A percentile compares a stretch with the other conserved stretches of the same genome.
Conservation (phyloP, 2,797 vertebrate genomes). For the Enteromius fasciolatus region DNA sequence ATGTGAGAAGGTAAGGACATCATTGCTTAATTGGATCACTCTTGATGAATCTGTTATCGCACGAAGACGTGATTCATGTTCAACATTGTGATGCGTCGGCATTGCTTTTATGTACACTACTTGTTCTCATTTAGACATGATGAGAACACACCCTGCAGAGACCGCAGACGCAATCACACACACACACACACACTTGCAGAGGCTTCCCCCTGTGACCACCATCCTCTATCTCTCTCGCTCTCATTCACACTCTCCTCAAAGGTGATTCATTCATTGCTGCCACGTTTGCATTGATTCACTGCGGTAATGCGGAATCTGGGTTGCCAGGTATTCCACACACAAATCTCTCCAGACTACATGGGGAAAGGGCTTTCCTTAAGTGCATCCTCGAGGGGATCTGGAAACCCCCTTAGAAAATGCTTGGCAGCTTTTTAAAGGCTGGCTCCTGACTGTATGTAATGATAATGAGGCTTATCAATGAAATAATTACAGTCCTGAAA, state of each 20-base stretch:
- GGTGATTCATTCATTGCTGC: constrained; percentile 58
- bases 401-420: constrained; percentile 41
- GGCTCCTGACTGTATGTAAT: constrained; percentile 12
- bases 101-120: neutral
- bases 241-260: constrained; percentile 51
- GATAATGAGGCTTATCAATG: constrained; percentile 65
- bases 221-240: constrained; percentile 41
- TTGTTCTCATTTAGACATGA: constrained; percentile 29
- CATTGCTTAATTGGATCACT: constrained; percentile 4
- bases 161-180: neutral
- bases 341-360: neutral
- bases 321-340: constrained; percentile 38
- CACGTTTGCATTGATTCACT: constrained; percentile 57
- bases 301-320: constrained; percentile 45
- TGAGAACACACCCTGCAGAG: constrained; percentile 39
- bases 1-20: neutral
- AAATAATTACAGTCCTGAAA: constrained; percentile 64
- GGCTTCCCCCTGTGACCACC: constrained; percentile 22
- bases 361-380: constrained; percentile 2
- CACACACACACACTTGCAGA: constrained; percentile 2
- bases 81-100: constrained; percentile 2
- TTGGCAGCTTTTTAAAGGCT: constrained; percentile 17
- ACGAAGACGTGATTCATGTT: constrained; percentile 1
- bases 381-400: constrained; percentile 41
- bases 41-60: constrained; percentile 14